These are phyloP conservation scores for Leptobrachium leishanense DNA, from an alignment of 2,113 vertebrate genomes.

Conservation along the genomic window DNA sequence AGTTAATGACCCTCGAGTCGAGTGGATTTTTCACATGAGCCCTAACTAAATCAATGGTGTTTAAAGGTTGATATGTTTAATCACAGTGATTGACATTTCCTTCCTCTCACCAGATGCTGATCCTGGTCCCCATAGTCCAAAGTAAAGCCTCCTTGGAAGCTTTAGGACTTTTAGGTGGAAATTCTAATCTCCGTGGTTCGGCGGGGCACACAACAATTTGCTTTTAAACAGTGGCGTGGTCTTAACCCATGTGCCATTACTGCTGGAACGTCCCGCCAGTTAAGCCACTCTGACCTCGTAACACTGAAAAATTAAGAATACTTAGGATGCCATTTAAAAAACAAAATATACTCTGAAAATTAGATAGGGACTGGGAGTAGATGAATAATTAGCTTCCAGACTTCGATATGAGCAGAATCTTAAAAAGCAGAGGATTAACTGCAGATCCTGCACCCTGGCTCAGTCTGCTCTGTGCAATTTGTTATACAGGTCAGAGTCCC, in stretches of 20 bases:
- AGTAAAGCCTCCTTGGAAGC: not conserved
- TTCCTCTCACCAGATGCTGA: conserved; percentile 10
- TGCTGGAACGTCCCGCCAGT: not conserved
- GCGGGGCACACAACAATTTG: not conserved
- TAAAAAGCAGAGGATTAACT: not conserved
- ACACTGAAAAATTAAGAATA: not conserved
- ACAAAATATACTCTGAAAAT: not conserved
- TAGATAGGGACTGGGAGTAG: not conserved
- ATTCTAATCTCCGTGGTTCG: not conserved
- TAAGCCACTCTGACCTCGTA: conserved; percentile 1
- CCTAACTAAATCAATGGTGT: conserved; percentile 14
- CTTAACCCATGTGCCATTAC: conserved; percentile 1
- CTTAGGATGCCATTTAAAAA: not conserved
- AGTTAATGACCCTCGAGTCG: conserved; percentile 4
- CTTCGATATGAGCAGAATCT: not conserved
- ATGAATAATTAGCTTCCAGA: not conserved
- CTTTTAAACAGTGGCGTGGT: not conserved
- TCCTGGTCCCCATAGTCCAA: not conserved
- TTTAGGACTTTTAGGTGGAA: not conserved
- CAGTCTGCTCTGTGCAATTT: not conserved
- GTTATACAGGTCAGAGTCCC: too few relatives aligned
- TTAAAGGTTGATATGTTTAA: conserved; percentile 22
- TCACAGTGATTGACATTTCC: conserved; percentile 14
- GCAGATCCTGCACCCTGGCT: not conserved
- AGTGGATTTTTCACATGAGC: conserved; percentile 25